Evolutionary conservation across 2,797 vertebrate species (phyloP).

Genomic region (Sylvilagus floridanus): DNA sequence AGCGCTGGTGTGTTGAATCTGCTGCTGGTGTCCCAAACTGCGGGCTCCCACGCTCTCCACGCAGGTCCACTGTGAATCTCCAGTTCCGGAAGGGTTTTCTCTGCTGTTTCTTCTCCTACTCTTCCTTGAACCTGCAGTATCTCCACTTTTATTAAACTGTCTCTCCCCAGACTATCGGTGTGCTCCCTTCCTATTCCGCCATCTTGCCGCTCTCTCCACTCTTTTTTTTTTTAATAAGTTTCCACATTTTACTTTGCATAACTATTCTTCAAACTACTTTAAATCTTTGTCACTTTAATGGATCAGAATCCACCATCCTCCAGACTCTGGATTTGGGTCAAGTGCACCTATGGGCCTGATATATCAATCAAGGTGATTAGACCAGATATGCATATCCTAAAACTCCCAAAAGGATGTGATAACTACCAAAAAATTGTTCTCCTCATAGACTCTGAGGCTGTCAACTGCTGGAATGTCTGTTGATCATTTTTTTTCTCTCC

Average conservation of each 20-base stretch:
- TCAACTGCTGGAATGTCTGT: not conserved
- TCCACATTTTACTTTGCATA: not conserved
- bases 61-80: too few species aligned
- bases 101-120: too few species aligned
- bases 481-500: not conserved
- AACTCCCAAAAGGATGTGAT: not conserved
- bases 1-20: too few species aligned
- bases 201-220: too few species aligned
- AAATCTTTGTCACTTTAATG: constrained; percentile 10
- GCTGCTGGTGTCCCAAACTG: too few species aligned
- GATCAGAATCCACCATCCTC: not conserved
- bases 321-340: not conserved
- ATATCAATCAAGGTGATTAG: not conserved
- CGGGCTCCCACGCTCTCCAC: too few species aligned
- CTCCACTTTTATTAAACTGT: too few species aligned
- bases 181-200: too few species aligned
- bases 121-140: too few species aligned
- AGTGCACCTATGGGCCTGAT: not conserved
- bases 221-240: not conserved
- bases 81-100: too few species aligned
- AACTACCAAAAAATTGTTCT: not conserved
- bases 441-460: not conserved
- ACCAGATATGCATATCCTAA: not conserved
- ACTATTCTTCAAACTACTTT: not conserved
- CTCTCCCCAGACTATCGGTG: too few species aligned